Percentiles rank a stretch among this genome's conserved stretches.
Conservation (phyloP, 2,113 vertebrate genomes). For the Siniperca knerii region DNA sequence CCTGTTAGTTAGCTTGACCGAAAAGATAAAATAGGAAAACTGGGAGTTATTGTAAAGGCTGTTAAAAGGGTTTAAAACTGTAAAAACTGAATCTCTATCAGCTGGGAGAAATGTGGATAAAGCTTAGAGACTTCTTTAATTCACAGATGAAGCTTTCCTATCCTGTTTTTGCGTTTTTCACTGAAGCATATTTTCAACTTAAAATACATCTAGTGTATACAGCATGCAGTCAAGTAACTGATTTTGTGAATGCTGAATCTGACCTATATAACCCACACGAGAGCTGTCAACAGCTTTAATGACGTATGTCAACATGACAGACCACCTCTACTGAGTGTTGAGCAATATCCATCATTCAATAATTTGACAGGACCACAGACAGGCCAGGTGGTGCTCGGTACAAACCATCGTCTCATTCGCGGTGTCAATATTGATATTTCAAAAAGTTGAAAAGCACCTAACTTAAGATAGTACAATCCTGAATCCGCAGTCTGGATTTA, state of each 20-base stretch:
- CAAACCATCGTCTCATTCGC: slow-evolving; percentile 26
- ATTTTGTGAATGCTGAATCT: slow-evolving; percentile 12
- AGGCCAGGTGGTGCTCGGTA: slow-evolving; percentile 14
- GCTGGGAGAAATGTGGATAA: not conserved
- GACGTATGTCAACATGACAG: slow-evolving; percentile 14
- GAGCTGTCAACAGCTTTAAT: slow-evolving; percentile 27
- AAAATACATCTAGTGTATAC: not conserved
- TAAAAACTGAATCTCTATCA: not conserved
- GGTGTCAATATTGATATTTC: slow-evolving; percentile 50
- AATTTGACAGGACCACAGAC: slow-evolving; percentile 39
- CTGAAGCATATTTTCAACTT: not conserved
- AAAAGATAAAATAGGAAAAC: not conserved
- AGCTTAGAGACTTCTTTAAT: not conserved
- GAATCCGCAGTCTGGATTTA: slow-evolving; percentile 47
- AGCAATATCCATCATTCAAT: slow-evolving; percentile 21
- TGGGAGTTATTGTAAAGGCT: not conserved
- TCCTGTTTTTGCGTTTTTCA: not conserved
- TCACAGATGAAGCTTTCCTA: not conserved
- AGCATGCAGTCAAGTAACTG: not conserved
- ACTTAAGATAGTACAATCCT: slow-evolving; percentile 22
- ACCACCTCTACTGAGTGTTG: slow-evolving; percentile 13
- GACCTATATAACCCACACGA: not conserved
- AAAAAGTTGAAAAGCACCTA: slow-evolving; percentile 17
- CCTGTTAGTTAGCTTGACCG: not conserved
- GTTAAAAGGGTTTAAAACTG: not conserved